A percentile compares a stretch with the other conserved stretches of the same genome.
Conservation (phyloP, 2,113 vertebrate species). For the Tretioscincus oriximinensis region DNA sequence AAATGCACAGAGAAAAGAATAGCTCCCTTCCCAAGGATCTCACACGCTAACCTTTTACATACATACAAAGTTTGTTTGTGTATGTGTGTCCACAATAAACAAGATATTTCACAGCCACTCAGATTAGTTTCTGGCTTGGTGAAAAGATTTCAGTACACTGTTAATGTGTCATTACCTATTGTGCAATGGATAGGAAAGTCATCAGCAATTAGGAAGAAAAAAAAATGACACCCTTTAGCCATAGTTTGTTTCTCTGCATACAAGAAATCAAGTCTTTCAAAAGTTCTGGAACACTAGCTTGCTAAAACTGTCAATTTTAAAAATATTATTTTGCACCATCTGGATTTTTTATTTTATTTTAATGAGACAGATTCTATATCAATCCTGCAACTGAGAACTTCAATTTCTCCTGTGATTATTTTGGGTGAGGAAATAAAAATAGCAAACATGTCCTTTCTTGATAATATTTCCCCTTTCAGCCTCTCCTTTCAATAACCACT, state of each 20-base stretch:
- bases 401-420: constrained; percentile 31
- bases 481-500: neutral
- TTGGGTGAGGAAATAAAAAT: constrained; percentile 45
- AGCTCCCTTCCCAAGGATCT: neutral
- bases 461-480: constrained; percentile 9
- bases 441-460: neutral
- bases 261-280: neutral
- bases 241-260: neutral
- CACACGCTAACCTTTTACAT: no score
- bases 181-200: constrained; percentile 10
- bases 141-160: constrained; percentile 7
- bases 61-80: neutral
- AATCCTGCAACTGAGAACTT: constrained; percentile 21
- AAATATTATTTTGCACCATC: constrained; percentile 32
- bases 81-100: neutral
- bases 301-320: constrained; percentile 12
- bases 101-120: neutral
- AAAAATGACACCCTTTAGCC: neutral
- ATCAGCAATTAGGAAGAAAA: neutral
- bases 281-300: neutral
- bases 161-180: neutral
- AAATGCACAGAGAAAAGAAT: neutral
- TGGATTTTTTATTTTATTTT: constrained; percentile 32
- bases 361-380: neutral
- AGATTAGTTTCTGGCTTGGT: neutral